Evolutionary conservation across 2,888 invertebrate species (phyloP).

Genomic region (Idaea straminata): DNA sequence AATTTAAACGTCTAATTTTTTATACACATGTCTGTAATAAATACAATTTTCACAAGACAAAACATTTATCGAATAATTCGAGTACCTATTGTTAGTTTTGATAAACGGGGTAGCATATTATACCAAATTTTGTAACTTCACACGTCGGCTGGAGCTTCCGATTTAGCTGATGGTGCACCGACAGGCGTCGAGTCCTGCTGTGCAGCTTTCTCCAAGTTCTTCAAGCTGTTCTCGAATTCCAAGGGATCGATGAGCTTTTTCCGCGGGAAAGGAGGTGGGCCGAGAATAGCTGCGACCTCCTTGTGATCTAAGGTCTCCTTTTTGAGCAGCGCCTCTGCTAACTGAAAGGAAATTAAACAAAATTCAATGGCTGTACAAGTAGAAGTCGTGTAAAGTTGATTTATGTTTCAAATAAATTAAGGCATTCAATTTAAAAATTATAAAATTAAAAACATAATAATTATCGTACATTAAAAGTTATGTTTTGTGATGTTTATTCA

Average conservation of each 20-base stretch:
- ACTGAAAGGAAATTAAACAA: constrained; percentile 72
- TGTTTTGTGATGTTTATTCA: no score
- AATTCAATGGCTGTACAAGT: not conserved
- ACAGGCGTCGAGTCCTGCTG: constrained; percentile 26
- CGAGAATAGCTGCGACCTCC: constrained; percentile 92
- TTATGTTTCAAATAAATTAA: no score
- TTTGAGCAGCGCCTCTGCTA: constrained; percentile 91
- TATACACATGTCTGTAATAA: no score
- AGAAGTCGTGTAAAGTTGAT: no score
- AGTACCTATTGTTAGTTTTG: no score
- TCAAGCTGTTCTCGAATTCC: constrained; percentile 85
- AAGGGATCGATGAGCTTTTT: constrained; percentile 88
- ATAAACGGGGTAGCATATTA: not conserved
- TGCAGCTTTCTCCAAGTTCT: constrained; percentile 56
- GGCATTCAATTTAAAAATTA: no score
- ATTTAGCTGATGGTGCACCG: constrained; percentile 58
- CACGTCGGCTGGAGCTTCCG: constrained; percentile 17
- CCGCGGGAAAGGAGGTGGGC: constrained; percentile 90
- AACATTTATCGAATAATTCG: no score
- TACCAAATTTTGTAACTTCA: not conserved
- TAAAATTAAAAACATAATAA: no score
- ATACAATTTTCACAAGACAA: no score
- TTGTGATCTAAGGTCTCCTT: constrained; percentile 96
- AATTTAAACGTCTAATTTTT: no score
- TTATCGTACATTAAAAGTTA: no score